These are phyloP conservation scores for Lasioglossum figueresi DNA, from an alignment of 2,888 invertebrate species.

Conservation along the genomic window DNA sequence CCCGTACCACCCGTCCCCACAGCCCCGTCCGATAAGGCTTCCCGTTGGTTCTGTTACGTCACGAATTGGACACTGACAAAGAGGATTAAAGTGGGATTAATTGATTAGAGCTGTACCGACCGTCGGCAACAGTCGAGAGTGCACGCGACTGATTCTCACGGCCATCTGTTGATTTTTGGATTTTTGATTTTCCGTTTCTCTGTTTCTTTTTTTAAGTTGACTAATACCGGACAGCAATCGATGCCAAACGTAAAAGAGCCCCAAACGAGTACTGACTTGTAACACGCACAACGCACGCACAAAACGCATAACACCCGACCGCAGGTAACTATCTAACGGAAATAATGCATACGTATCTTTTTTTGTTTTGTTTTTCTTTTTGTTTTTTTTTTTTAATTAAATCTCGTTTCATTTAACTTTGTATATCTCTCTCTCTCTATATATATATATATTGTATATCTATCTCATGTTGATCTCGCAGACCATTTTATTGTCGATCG, in stretches of 20 bases:
- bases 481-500: slow-evolving; percentile 15
- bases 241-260: slow-evolving; percentile 83
- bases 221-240: slow-evolving; percentile 83
- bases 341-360: slow-evolving; percentile 68
- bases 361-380: slow-evolving; percentile 61
- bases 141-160: slow-evolving; percentile 16
- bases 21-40: slow-evolving; percentile 9
- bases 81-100: slow-evolving; percentile 1
- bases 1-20: background rate
- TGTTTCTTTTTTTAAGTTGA: slow-evolving; percentile 83
- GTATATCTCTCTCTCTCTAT: background rate
- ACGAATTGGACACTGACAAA: slow-evolving; percentile 17
- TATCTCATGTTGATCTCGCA: background rate
- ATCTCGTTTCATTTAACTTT: slow-evolving; percentile 1
- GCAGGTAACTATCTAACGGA: slow-evolving; percentile 83
- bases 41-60: slow-evolving; percentile 11
- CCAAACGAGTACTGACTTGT: slow-evolving; percentile 83
- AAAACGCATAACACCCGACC: slow-evolving; percentile 81
- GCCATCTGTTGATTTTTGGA: slow-evolving; percentile 64
- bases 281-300: slow-evolving; percentile 83
- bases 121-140: slow-evolving; percentile 14
- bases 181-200: slow-evolving; percentile 80
- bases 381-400: slow-evolving; percentile 17
- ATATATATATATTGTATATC: background rate
- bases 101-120: background rate